phyloP scores from a whole-genome alignment of 2,113 vertebrate species.

The Chaenogobius annularis region DNA sequence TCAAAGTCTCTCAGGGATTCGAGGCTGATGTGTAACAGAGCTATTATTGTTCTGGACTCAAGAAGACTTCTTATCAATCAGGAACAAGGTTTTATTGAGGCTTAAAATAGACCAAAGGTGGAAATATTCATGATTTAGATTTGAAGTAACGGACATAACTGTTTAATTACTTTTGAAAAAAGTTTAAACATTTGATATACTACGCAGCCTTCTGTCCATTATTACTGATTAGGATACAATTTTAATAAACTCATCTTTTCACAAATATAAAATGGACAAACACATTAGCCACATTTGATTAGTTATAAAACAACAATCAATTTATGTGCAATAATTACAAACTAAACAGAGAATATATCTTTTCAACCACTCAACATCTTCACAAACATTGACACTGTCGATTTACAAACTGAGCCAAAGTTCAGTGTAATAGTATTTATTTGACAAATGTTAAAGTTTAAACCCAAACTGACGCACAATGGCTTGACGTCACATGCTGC shows the following conservation, averaged over 20 bases:
- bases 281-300: neutral
- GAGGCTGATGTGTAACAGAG: neutral
- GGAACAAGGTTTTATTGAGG: constrained; percentile 26
- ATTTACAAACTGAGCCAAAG: constrained; percentile 1
- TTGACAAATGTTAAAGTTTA: constrained; percentile 7
- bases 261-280: too few relatives aligned
- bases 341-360: neutral
- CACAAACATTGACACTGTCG: neutral
- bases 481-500: neutral
- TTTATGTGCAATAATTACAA: neutral
- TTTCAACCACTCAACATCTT: too few relatives aligned
- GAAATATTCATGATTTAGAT: neutral
- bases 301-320: too few relatives aligned
- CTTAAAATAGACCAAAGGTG: constrained; percentile 31
- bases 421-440: neutral
- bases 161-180: too few relatives aligned
- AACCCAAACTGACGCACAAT: neutral
- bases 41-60: neutral
- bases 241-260: too few relatives aligned
- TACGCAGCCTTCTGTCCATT: too few relatives aligned
- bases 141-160: too few relatives aligned
- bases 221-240: too few relatives aligned
- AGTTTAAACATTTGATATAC: too few relatives aligned
- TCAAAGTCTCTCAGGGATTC: constrained; percentile 35
- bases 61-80: neutral